Conservation (phyloP, 2,888 invertebrate species). For the Cheilosia scutellata region DNA sequence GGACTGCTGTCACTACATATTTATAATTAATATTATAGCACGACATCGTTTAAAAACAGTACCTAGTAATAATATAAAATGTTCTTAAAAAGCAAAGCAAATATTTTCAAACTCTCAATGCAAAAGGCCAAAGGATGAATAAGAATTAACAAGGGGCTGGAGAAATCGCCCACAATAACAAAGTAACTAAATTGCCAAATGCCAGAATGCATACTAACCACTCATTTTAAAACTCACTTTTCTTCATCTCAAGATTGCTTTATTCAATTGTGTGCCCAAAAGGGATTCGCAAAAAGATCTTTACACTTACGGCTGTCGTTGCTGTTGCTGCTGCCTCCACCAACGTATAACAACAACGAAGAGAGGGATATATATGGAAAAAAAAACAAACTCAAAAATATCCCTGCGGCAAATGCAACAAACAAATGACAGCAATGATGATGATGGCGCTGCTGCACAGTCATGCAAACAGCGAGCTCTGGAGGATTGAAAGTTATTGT, state of each 20-base stretch:
- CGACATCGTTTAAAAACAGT: too few species aligned
- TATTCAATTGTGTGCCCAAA: constrained; percentile 68
- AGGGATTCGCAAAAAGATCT: constrained; percentile 67
- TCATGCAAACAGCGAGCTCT: constrained; percentile 48
- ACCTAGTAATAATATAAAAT: too few species aligned
- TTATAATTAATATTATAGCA: too few species aligned
- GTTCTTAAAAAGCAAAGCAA: not conserved
- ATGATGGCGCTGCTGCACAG: constrained; percentile 37
- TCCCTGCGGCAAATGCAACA: constrained; percentile 63
- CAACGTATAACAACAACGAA: constrained; percentile 30
- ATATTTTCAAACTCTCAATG: constrained; percentile 7
- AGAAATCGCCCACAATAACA: constrained; percentile 33
- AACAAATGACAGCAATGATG: constrained; percentile 3
- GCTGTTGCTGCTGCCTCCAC: constrained; percentile 2
- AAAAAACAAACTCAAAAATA: constrained; percentile 44
- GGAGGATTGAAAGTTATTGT: constrained; percentile 67
- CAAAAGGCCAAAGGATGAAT: constrained; percentile 8
- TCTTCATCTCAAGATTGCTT: constrained; percentile 62
- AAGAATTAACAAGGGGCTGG: constrained; percentile 18
- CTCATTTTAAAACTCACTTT: constrained; percentile 46
- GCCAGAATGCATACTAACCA: constrained; percentile 59
- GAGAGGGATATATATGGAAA: constrained; percentile 25
- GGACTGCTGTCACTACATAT: too few species aligned
- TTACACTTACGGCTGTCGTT: constrained; percentile 51
- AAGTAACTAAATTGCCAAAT: constrained; percentile 65